A percentile compares a stretch with the other conserved stretches of the same genome.
Conservation (phyloP, 2,113 vertebrate species). For the Phylloscopus whistleri region DNA sequence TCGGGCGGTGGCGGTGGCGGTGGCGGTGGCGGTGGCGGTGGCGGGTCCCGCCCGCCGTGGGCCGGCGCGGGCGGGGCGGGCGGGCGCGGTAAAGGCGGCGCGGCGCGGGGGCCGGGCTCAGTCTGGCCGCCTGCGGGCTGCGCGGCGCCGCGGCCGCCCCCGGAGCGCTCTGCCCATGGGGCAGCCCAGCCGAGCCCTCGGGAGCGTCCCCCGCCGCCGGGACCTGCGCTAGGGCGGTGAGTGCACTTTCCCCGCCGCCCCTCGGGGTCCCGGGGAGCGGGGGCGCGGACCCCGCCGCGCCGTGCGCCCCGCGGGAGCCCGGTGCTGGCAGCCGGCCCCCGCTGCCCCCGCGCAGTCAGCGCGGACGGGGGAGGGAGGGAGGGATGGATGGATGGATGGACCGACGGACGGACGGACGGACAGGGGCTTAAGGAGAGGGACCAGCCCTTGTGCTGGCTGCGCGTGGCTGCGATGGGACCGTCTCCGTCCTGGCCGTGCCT, state of each 20-base stretch:
- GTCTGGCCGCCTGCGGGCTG: background rate
- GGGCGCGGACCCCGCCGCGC: background rate
- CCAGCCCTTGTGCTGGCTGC: background rate
- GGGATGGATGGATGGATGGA: background rate
- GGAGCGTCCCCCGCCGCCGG: background rate
- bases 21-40: background rate
- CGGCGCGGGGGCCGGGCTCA: background rate
- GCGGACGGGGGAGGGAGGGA: background rate
- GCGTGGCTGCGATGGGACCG: background rate
- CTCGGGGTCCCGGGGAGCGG: background rate
- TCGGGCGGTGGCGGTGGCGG: background rate
- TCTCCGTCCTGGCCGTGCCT: background rate
- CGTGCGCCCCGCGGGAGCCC: background rate
- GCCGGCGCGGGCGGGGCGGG: background rate
- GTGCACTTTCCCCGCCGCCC: background rate
- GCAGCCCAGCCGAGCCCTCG: background rate
- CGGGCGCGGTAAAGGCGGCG: background rate
- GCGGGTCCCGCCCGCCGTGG: background rate
- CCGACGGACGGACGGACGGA: background rate
- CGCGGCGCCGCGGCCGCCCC: background rate
- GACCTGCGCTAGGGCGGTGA: conserved; percentile 1
- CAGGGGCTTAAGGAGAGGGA: background rate
- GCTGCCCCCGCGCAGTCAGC: background rate
- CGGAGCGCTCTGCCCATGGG: background rate
- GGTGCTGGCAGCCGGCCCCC: background rate